A percentile compares a stretch with the other conserved stretches of the same genome.
phyloP scores from a whole-genome alignment of 2,888 invertebrate species.

The Drosophila villosipedis region DNA sequence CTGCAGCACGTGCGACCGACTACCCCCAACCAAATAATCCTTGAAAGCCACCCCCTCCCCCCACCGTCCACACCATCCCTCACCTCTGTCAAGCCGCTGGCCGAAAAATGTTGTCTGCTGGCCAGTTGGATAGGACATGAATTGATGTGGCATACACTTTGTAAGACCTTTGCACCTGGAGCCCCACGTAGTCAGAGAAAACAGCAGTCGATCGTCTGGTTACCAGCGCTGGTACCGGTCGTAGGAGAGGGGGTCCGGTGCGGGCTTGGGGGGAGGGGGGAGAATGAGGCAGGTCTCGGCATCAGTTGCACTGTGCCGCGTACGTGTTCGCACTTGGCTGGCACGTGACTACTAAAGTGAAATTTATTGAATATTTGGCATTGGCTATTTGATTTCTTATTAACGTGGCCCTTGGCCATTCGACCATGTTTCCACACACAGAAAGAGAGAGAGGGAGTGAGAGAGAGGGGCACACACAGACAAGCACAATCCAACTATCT shows the following conservation, averaged over 20 bases:
- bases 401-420: slow-evolving; percentile 56
- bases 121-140: slow-evolving; percentile 71
- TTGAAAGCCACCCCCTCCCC: too few species aligned
- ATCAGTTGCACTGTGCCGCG: slow-evolving; percentile 76
- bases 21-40: neutral
- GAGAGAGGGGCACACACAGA: neutral
- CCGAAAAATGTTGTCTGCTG: slow-evolving; percentile 66
- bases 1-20: slow-evolving; percentile 52
- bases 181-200: slow-evolving; percentile 45
- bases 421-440: slow-evolving; percentile 4
- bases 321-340: slow-evolving; percentile 80
- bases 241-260: neutral
- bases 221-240: neutral
- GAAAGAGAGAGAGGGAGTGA: neutral
- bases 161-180: slow-evolving; percentile 74
- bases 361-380: slow-evolving; percentile 83
- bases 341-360: slow-evolving; percentile 79
- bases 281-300: slow-evolving; percentile 38
- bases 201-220: slow-evolving; percentile 20
- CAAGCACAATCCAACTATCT: slow-evolving; percentile 28
- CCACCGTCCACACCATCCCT: neutral
- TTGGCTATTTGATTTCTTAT: slow-evolving; percentile 82
- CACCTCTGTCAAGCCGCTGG: neutral
- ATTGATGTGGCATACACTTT: slow-evolving; percentile 75
- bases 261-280: neutral